Evolutionary conservation across 2,797 vertebrate species (phyloP).

Genomic region (Notolabrus celidotus): DNA sequence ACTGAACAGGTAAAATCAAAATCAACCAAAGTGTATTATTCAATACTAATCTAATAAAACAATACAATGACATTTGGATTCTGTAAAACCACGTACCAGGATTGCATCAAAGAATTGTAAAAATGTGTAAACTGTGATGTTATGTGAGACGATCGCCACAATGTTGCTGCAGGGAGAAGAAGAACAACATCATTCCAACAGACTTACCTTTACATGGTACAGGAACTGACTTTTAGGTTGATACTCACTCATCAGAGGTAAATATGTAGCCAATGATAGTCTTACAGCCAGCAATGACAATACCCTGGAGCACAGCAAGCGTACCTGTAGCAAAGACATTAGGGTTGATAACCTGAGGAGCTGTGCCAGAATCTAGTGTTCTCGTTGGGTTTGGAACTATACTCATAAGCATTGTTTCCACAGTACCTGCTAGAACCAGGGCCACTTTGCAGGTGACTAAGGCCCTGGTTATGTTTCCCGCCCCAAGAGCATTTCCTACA

Average conservation of each 20-base stretch:
- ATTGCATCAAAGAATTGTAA: conserved; percentile 89
- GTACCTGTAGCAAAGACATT: conserved; percentile 63
- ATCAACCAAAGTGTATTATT: background rate
- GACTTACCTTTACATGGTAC: background rate
- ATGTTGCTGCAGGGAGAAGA: conserved; percentile 82
- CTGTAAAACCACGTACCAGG: conserved; percentile 79
- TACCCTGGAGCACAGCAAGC: conserved; percentile 79
- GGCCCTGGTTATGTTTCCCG: conserved; percentile 86
- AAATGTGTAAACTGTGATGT: conserved; percentile 81
- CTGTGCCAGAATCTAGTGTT: too few relatives aligned
- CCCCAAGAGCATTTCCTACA: conserved; percentile 94
- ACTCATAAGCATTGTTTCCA: conserved; percentile 48
- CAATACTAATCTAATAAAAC: conserved; percentile 2
- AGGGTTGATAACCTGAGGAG: background rate
- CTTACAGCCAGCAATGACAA: conserved; percentile 67
- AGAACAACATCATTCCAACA: conserved; percentile 22
- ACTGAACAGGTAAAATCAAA: conserved; percentile 7
- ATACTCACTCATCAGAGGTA: conserved; percentile 90
- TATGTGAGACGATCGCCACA: conserved; percentile 82
- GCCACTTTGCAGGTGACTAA: conserved; percentile 84
- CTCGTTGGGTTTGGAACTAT: too few relatives aligned
- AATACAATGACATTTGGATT: conserved; percentile 1
- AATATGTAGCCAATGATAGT: conserved; percentile 87
- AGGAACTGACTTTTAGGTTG: conserved; percentile 20
- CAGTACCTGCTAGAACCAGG: conserved; percentile 82